Evolutionary conservation across 2,113 vertebrate species (phyloP).

Genomic region (Chinchilla lanigera): DNA sequence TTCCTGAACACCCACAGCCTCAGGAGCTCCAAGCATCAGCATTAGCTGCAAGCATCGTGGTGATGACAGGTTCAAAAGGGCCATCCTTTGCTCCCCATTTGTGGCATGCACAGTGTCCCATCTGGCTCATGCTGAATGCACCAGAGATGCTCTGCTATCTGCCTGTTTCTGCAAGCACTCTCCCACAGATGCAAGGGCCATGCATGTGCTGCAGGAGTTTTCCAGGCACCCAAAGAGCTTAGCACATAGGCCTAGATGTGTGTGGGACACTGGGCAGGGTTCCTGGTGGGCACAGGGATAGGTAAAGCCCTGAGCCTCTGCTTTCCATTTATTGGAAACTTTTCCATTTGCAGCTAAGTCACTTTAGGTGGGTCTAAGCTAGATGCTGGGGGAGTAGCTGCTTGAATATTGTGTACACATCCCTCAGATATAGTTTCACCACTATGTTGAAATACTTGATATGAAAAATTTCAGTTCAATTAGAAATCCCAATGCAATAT

Average conservation of each 20-base stretch:
- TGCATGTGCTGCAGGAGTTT: background rate
- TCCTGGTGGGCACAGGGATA: background rate
- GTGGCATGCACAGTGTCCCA: background rate
- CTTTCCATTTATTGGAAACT: background rate
- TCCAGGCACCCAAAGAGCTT: background rate
- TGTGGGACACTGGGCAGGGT: background rate
- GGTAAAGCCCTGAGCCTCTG: background rate
- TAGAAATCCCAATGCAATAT: constrained; percentile 53
- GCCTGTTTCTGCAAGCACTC: background rate
- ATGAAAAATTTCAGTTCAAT: constrained; percentile 58
- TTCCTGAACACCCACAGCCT: background rate
- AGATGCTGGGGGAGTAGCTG: background rate
- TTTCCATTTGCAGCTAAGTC: background rate
- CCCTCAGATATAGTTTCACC: background rate
- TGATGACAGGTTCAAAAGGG: background rate
- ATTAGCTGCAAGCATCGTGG: background rate
- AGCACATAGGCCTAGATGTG: no score
- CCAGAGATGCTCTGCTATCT: background rate
- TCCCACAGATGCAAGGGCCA: no score
- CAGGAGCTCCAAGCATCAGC: background rate
- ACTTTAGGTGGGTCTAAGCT: background rate
- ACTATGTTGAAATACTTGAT: constrained; percentile 24
- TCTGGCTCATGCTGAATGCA: no score
- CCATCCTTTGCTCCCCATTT: background rate
- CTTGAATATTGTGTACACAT: background rate